phyloP scores from a whole-genome alignment of 1,140 invertebrate genomes.

The Papilio glaucus region DNA sequence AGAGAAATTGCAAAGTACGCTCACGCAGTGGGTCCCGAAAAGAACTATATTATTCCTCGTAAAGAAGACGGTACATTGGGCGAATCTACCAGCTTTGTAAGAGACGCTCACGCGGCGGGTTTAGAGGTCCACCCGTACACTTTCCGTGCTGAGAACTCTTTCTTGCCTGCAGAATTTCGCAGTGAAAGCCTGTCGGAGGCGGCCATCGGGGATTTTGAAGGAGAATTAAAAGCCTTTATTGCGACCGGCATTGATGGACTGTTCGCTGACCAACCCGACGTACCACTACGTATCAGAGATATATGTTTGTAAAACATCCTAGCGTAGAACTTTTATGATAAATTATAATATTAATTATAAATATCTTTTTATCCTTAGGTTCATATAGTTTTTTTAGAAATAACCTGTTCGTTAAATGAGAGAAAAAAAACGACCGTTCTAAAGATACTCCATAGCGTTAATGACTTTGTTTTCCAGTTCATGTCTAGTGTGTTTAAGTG shows the following conservation, averaged over 20 bases:
- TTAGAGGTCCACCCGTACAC: slow-evolving; percentile 77
- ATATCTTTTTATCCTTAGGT: neutral
- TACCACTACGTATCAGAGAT: slow-evolving; percentile 55
- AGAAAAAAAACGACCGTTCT: no score
- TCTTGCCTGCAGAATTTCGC: slow-evolving; percentile 68
- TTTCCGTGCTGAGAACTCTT: slow-evolving; percentile 72
- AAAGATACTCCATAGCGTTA: neutral
- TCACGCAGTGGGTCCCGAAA: slow-evolving; percentile 72
- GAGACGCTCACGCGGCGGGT: slow-evolving; percentile 65
- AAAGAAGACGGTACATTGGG: slow-evolving; percentile 59
- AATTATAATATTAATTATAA: slow-evolving; percentile 22
- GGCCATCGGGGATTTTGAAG: slow-evolving; percentile 62
- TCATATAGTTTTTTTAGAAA: neutral
- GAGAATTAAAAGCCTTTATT: slow-evolving; percentile 64
- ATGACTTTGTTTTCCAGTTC: neutral
- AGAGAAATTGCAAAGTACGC: slow-evolving; percentile 71
- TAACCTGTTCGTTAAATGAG: neutral
- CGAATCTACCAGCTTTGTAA: slow-evolving; percentile 60
- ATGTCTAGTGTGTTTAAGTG: neutral
- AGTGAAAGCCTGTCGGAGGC: slow-evolving; percentile 52
- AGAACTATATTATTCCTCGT: slow-evolving; percentile 69
- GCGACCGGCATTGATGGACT: slow-evolving; percentile 72
- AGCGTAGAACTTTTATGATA: neutral
- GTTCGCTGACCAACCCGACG: slow-evolving; percentile 73
- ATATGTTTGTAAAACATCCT: slow-evolving; percentile 44